Conservation (phyloP, 2,888 invertebrate genomes). For the Drosophila formosana region DNA sequence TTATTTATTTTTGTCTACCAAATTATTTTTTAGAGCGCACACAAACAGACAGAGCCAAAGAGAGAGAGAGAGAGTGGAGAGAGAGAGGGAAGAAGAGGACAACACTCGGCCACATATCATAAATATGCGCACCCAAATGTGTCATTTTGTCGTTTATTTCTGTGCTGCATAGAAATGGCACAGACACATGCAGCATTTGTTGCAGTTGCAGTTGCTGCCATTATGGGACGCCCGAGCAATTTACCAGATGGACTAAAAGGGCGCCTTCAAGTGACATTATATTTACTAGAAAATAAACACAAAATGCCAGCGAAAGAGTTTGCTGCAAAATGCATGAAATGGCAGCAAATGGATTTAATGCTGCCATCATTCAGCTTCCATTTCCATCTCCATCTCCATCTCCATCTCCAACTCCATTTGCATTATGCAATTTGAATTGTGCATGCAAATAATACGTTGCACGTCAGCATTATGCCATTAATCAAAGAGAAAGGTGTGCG, state of each 20-base stretch:
- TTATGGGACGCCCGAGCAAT: slow-evolving; percentile 56
- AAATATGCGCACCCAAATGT: slow-evolving; percentile 63
- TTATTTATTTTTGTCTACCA: slow-evolving; percentile 51
- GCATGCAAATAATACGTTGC: slow-evolving; percentile 43
- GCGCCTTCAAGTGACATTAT: slow-evolving; percentile 15
- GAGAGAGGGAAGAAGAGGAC: neutral
- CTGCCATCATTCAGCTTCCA: slow-evolving; percentile 2
- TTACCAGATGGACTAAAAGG: slow-evolving; percentile 19
- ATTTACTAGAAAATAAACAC: neutral
- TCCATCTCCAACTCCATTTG: neutral
- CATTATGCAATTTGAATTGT: slow-evolving; percentile 35
- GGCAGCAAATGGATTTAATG: slow-evolving; percentile 40
- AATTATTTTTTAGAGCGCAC: slow-evolving; percentile 44
- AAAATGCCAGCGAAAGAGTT: neutral
- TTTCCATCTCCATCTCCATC: neutral
- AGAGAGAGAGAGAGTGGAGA: neutral
- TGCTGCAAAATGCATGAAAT: neutral
- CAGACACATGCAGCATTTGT: slow-evolving; percentile 2
- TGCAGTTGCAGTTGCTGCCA: slow-evolving; percentile 31
- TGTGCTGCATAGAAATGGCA: slow-evolving; percentile 53
- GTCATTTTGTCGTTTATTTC: slow-evolving; percentile 57
- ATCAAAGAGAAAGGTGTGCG: slow-evolving; percentile 40
- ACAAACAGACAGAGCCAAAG: neutral
- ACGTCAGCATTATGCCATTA: slow-evolving; percentile 62
- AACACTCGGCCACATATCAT: slow-evolving; percentile 50